Conservation (phyloP, 1,140 invertebrate species). For the Theocolax elegans region DNA sequence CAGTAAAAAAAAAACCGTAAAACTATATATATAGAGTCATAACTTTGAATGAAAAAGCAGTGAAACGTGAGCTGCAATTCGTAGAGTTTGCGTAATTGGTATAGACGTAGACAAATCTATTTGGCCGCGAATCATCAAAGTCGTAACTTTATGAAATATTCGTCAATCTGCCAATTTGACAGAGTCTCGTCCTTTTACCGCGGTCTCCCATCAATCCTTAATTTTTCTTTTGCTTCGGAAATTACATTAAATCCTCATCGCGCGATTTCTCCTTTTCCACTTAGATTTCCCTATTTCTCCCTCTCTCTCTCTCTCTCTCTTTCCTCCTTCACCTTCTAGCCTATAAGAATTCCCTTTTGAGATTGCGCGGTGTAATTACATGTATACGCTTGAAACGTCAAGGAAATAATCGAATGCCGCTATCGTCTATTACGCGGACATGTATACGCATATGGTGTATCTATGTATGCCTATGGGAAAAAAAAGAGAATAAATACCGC, state of each 20-base stretch:
- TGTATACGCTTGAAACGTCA: neutral
- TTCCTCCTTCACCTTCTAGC: neutral
- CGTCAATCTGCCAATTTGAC: no score
- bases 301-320: neutral
- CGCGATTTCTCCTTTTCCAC: no score
- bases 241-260: neutral
- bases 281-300: neutral
- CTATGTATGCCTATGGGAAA: neutral
- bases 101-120: no score
- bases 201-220: neutral
- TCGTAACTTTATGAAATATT: no score
- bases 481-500: neutral
- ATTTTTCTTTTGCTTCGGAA: neutral
- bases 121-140: no score
- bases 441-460: no score
- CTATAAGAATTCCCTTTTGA: neutral
- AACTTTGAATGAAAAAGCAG: no score
- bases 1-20: no score
- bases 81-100: no score
- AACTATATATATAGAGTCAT: no score
- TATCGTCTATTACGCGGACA: no score
- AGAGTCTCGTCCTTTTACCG: neutral
- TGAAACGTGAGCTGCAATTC: no score
- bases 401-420: conserved; percentile 13
- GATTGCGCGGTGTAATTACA: neutral